These are phyloP conservation scores for Halcyon senegalensis DNA, from an alignment of 2,113 vertebrate genomes.

Conservation along the genomic window DNA sequence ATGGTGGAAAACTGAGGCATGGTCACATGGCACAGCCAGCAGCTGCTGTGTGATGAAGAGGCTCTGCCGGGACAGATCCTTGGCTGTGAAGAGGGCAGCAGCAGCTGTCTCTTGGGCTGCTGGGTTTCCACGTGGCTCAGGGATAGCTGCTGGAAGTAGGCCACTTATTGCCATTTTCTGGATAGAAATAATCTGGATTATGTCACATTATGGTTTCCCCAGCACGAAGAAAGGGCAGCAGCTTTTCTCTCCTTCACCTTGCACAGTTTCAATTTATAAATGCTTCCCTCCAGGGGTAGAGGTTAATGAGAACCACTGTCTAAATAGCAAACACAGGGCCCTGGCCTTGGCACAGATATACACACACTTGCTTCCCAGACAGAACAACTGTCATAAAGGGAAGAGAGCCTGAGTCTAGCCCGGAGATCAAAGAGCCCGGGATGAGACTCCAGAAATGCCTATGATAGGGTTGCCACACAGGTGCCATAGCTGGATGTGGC, in stretches of 20 bases:
- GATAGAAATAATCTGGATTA: constrained; percentile 41
- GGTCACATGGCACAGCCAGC: not conserved
- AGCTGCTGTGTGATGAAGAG: not conserved
- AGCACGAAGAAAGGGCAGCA: not conserved
- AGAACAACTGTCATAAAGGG: not conserved
- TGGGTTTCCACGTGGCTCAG: not conserved
- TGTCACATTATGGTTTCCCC: not conserved
- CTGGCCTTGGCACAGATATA: not conserved
- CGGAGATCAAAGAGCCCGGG: not conserved
- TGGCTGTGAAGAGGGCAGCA: not conserved
- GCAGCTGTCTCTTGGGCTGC: not conserved
- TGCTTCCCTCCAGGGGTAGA: not conserved
- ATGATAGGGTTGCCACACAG: rapidly evolving
- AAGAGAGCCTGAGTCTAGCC: not conserved
- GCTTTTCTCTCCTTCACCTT: not conserved
- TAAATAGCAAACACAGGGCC: not conserved
- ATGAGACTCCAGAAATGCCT: not conserved
- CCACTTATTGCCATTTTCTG: not conserved
- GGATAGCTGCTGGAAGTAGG: not conserved
- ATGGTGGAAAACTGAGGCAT: not conserved
- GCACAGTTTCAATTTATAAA: not conserved
- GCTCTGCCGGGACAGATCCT: not conserved
- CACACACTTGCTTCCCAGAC: not conserved
- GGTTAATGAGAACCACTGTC: not conserved
- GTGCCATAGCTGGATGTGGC: not conserved